Base-by-base conservation (phyloP, 2,888 invertebrate species). In the Eilema griseolum region DNA sequence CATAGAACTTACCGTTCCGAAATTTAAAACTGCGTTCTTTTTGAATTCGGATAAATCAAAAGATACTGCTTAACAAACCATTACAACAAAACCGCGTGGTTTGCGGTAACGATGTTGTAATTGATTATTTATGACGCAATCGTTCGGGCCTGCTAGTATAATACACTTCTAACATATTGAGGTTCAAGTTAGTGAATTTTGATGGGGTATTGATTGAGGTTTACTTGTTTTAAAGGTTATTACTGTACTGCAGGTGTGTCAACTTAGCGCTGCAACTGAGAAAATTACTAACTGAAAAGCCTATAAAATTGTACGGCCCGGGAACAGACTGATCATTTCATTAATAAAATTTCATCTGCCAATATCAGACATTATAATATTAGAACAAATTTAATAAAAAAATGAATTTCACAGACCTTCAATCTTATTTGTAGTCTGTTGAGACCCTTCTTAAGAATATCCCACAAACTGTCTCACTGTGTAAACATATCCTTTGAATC, bases 401-500 rank as follows among this genome's bases (percentile, higher is more conserved):
- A 37, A 4, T 1, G 16, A 14, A 41, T 16, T 20, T 52, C 5
- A 20, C n/a, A n/a, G n/a, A 52, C 20, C 52, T 52, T 10, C 4
- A 52, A 59, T 26, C 14, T 23, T 23, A 8, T 23, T 56, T 0
- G 56, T 56, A 11, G 24, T 24, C 16, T 24, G 20, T 46, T 52
- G 46, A 52, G 31, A 31, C 64, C 64, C 52, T 64, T 28, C 26
- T 20, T 20, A n/a, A 66, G 8, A 70, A 52, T 56, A 61, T 52
- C 46, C 20, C 20, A 61, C 41, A 66, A 31, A 66, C 33, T 46
- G 37, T 66, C 33, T 57, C 26, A 31, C 62, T 63, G 64, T 71
- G 67, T 63, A 68, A 72, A 71, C 69, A 73, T 33, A 60, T 67
- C 37, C 66, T 56, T 57, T 72, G 70, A 66, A 76, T 76, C 71